Conservation (phyloP, 2,113 vertebrate species). For the Oceanites oceanicus region DNA sequence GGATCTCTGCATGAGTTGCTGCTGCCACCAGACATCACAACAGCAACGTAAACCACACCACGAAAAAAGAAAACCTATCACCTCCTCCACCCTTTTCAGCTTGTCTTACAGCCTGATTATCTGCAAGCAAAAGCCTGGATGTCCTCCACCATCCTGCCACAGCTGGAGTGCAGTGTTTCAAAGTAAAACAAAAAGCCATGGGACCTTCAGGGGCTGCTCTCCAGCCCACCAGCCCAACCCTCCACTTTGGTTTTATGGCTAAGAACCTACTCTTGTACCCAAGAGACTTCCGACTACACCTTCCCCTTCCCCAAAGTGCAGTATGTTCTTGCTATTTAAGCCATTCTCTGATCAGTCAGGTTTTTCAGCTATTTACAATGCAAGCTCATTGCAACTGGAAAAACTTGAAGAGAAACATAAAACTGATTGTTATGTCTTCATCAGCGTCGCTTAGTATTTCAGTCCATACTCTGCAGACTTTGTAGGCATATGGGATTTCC, state of each 20-base stretch:
- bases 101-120: neutral
- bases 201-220: neutral
- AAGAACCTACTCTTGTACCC: neutral
- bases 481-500: neutral
- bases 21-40: constrained; percentile 38
- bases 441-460: neutral
- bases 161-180: neutral
- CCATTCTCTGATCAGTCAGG: constrained; percentile 63
- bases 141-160: neutral
- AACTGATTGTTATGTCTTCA: constrained; percentile 40
- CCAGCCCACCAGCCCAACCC: neutral
- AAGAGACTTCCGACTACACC: neutral
- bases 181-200: constrained; percentile 15
- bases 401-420: constrained; percentile 69
- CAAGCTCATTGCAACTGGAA: constrained; percentile 67
- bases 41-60: neutral
- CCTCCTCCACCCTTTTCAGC: neutral
- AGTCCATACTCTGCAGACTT: neutral
- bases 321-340: constrained; percentile 57
- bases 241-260: neutral
- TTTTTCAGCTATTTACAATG: constrained; percentile 68
- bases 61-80: neutral
- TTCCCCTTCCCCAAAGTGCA: neutral
- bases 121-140: constrained; percentile 27
- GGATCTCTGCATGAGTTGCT: constrained; percentile 57